Percentiles rank a stretch among this genome's conserved stretches.
Evolutionary conservation across 2,888 invertebrate species (phyloP).

Genomic region (Rhaphigaster nebulosa): DNA sequence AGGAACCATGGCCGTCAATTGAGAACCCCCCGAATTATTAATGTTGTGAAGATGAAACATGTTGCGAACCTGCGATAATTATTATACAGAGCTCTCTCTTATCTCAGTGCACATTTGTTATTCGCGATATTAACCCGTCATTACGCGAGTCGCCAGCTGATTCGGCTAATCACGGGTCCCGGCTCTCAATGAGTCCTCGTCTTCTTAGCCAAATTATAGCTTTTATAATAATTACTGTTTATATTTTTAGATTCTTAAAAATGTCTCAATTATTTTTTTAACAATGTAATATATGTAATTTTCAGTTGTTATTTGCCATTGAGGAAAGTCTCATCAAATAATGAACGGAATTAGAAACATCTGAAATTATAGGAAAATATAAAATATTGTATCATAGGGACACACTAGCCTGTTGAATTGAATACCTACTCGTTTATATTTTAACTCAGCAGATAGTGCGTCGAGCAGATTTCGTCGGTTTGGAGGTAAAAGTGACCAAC

Average conservation of each 20-base stretch:
- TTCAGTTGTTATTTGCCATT: background rate
- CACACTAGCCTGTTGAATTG: background rate
- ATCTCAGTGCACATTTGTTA: background rate
- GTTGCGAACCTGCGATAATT: conserved; percentile 29
- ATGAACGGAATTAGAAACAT: background rate
- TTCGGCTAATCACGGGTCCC: background rate
- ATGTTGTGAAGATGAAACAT: conserved; percentile 31
- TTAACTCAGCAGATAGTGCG: background rate
- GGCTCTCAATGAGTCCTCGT: background rate
- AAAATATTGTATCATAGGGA: background rate
- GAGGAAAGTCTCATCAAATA: background rate
- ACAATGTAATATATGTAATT: background rate
- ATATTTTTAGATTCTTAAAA: conserved; percentile 32
- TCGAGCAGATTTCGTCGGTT: too few relatives aligned
- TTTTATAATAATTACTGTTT: conserved; percentile 13
- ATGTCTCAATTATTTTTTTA: conserved; percentile 17
- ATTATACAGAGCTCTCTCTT: background rate
- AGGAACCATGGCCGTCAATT: background rate
- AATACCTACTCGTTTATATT: too few relatives aligned
- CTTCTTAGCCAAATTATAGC: conserved; percentile 17
- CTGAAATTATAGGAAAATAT: background rate
- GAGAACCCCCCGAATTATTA: background rate
- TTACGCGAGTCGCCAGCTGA: background rate
- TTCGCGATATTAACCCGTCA: background rate
- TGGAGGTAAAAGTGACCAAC: too few relatives aligned